Evolutionary conservation across 2,113 vertebrate genomes (phyloP).

Genomic region (Poicephalus gulielmi): DNA sequence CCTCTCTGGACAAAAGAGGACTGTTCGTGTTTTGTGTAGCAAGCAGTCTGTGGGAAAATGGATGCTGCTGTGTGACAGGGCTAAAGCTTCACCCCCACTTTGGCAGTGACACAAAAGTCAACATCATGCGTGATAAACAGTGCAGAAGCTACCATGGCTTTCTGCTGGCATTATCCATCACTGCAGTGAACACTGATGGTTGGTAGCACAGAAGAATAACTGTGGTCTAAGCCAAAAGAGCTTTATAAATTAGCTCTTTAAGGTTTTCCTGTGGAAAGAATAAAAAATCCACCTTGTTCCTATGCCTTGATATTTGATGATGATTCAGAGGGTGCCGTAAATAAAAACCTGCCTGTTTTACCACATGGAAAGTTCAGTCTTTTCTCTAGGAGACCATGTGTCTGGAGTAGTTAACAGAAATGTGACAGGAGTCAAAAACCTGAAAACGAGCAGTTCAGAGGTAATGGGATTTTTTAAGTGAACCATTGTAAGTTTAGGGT

Average conservation of each 20-base stretch:
- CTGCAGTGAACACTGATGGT: neutral
- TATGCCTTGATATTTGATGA: slow-evolving; percentile 20
- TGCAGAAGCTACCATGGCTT: neutral
- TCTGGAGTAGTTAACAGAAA: neutral
- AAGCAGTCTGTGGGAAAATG: slow-evolving; percentile 11
- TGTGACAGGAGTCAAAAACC: neutral
- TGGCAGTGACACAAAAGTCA: neutral
- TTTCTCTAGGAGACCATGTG: neutral
- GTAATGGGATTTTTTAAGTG: neutral
- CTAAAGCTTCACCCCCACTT: neutral
- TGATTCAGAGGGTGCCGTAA: slow-evolving; percentile 14
- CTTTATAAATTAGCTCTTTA: slow-evolving; percentile 30
- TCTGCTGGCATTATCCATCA: neutral
- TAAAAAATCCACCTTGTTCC: neutral
- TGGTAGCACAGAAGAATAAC: neutral
- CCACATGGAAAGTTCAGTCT: neutral
- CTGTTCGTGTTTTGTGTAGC: neutral
- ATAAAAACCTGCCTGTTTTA: slow-evolving; percentile 17
- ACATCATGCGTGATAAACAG: slow-evolving; percentile 2
- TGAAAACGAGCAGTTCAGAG: neutral
- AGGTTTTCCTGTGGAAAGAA: slow-evolving; percentile 4
- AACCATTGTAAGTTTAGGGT: neutral
- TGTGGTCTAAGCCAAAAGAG: neutral
- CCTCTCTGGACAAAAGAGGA: neutral
- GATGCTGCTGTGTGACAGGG: neutral